Percentiles rank a stretch among this genome's conserved stretches.
phyloP scores from a whole-genome alignment of 2,888 invertebrate species.

The Xanthorhoe spadicearia region DNA sequence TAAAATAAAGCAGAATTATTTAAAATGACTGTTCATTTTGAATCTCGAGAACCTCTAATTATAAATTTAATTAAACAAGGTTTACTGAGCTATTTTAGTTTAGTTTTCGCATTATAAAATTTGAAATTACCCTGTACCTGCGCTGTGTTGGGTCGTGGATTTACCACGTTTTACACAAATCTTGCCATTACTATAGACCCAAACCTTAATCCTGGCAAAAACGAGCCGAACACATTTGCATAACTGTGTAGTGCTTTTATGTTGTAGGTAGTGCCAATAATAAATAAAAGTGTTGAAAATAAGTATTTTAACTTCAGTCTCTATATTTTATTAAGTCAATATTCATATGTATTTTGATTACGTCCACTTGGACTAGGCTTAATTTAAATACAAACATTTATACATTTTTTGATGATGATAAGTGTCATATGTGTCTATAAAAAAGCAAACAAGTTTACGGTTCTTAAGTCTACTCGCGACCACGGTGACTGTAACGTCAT shows the following conservation, averaged over 20 bases:
- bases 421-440: no score
- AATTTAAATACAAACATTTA: no score
- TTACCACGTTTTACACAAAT: conserved; percentile 62
- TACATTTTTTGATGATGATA: no score
- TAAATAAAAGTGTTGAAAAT: conserved; percentile 22
- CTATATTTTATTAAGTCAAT: neutral
- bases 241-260: conserved; percentile 52
- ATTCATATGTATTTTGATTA: neutral
- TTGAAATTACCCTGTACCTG: conserved; percentile 44
- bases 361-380: no score
- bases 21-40: conserved; percentile 17
- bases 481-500: no score
- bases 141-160: conserved; percentile 52
- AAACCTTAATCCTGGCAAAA: conserved; percentile 61
- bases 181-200: conserved; percentile 64
- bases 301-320: neutral
- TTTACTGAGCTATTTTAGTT: conserved; percentile 44
- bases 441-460: no score
- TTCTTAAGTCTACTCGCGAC: no score
- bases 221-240: conserved; percentile 60
- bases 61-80: conserved; percentile 48
- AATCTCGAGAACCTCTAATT: conserved; percentile 36
- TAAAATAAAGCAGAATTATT: conserved; percentile 19
- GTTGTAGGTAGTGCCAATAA: conserved; percentile 30
- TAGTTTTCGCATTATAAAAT: conserved; percentile 48